Evolutionary conservation across 2,888 invertebrate species (phyloP), one percentile per base, ranked within the genome.

Genomic region (Laspeyria flexula): DNA sequence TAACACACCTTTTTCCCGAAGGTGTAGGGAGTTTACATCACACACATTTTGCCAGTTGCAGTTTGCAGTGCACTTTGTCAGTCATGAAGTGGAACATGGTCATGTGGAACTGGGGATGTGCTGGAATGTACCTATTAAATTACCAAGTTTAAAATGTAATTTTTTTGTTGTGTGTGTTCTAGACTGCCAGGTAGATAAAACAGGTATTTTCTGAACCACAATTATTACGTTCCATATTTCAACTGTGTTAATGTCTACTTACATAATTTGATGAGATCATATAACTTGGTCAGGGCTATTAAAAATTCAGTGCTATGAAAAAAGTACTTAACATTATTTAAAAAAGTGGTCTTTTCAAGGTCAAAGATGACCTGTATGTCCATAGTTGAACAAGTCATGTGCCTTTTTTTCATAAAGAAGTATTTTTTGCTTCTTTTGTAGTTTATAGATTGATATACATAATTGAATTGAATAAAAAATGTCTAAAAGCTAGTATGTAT

Each of bases 271-370:
- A 59, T 65, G 40, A 71, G 65, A 63, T 59, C 60, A 65, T 58
- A 51, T 57, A 65, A 60, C 67, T 71, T 43, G 64, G 72, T 66
- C 71, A 73, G 48, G 72, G 65, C 54, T 71, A 45, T 65, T 48
- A 58, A 38, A n/a, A 49, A 53, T 56, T 46, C 23, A 23, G 33
- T 46, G 50, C 45, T 63, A 54, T 51, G 47, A 55, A 30, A 56
- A 39, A 58, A 59, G 59, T 69, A 68, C 59, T 55, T 70, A 59
- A 56, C 44, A 54, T 55, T 44, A 55, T 42, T 54, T 63, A 59
- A 58, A 38, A 30, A 57, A 54, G 49, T 61, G 57, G 58, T 66
- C 44, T 59, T 73, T 41, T 54, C 13, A 46, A 48, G 53, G 55
- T 44, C 46, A 40, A 43, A 31, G 40, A 58, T 54, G 43, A 43